A percentile compares a stretch with the other conserved stretches of the same genome.
Evolutionary conservation across 2,888 invertebrate species (phyloP).

Genomic region (Candidula unifasciata): DNA sequence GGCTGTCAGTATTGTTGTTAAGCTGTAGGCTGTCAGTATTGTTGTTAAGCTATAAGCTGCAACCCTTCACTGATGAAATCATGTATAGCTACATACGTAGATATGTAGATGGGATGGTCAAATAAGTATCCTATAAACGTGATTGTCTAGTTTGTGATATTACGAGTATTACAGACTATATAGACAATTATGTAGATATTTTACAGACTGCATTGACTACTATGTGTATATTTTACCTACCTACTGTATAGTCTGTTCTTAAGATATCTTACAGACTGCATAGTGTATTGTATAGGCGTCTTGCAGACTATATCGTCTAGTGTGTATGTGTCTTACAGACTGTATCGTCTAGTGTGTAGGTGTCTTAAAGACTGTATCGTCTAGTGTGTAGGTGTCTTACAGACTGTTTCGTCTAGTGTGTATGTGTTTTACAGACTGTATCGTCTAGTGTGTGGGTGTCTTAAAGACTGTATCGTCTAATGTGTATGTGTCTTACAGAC

Average conservation of each 20-base stretch:
- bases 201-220: neutral
- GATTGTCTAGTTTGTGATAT: too few relatives aligned
- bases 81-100: too few relatives aligned
- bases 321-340: neutral
- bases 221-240: neutral
- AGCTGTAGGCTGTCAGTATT: too few relatives aligned
- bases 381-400: neutral
- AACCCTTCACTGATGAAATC: too few relatives aligned
- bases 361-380: neutral
- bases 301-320: neutral
- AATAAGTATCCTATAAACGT: too few relatives aligned
- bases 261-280: neutral
- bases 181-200: too few relatives aligned
- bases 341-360: neutral
- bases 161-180: too few relatives aligned
- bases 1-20: too few relatives aligned
- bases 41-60: too few relatives aligned
- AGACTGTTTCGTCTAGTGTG: neutral
- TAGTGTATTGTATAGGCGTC: neutral
- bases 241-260: neutral
- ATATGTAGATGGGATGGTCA: too few relatives aligned
- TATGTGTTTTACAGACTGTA: neutral
- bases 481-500: neutral
- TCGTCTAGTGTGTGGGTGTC: neutral
- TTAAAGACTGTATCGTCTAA: neutral